Percentiles rank a stretch among this genome's conserved stretches.
These are phyloP conservation scores for Semotilus atromaculatus DNA, from an alignment of 2,797 vertebrate genomes.

Conservation along the genomic window DNA sequence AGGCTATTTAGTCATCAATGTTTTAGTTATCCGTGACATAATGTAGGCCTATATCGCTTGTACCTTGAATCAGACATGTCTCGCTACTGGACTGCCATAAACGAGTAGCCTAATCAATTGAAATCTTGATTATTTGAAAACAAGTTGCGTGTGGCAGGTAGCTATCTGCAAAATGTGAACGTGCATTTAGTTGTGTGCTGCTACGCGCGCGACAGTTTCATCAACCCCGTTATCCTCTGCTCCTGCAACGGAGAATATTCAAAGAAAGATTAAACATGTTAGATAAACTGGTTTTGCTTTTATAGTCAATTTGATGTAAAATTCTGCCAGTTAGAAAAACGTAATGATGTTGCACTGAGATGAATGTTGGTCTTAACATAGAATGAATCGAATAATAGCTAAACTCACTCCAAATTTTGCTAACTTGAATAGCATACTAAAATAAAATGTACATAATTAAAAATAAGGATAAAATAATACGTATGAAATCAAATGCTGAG, in stretches of 20 bases:
- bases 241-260: not conserved
- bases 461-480: not conserved
- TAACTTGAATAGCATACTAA: not conserved
- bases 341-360: not conserved
- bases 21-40: not conserved
- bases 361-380: not conserved
- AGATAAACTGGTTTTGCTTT: not conserved
- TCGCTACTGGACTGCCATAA: conserved; percentile 6
- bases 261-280: not conserved
- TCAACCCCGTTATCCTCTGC: conserved; percentile 56
- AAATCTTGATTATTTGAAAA: conserved; percentile 63
- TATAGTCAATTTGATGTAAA: not conserved
- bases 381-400: not conserved
- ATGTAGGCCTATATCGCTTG: not conserved
- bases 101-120: not conserved
- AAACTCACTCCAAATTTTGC: not conserved
- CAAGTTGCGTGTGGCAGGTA: conserved; percentile 69
- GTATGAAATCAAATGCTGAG: not conserved
- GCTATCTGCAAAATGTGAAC: conserved; percentile 65
- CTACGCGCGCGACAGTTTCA: conserved; percentile 61
- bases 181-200: conserved; percentile 64
- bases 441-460: not conserved
- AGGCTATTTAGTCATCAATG: not conserved
- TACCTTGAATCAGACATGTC: not conserved
- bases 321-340: not conserved